These are phyloP conservation scores for Galerucella pusilla DNA, from an alignment of 2,888 invertebrate species.

Conservation along the genomic window DNA sequence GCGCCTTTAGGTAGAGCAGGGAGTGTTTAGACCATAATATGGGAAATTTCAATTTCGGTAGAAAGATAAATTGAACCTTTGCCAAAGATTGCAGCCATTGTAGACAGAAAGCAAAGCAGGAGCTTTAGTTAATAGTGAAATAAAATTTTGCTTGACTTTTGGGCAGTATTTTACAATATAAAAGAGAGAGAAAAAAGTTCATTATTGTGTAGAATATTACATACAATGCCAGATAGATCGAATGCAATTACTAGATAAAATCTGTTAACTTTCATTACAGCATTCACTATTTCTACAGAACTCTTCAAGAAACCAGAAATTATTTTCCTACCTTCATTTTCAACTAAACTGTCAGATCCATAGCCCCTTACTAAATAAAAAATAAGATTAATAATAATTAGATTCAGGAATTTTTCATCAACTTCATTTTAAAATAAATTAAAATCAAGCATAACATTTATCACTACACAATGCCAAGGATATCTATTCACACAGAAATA, in stretches of 20 bases:
- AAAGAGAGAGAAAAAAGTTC: background rate
- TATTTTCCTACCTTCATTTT: constrained; percentile 70
- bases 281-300: constrained; percentile 17
- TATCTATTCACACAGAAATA: constrained; percentile 33
- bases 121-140: too few species aligned
- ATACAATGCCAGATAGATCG: background rate
- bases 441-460: constrained; percentile 35
- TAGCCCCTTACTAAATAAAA: constrained; percentile 66
- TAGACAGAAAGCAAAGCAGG: too few species aligned
- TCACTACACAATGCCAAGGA: constrained; percentile 59
- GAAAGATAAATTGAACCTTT: too few species aligned
- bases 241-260: background rate
- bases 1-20: too few species aligned
- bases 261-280: constrained; percentile 7
- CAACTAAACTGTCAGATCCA: constrained; percentile 68
- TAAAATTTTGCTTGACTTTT: too few species aligned
- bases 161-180: background rate
- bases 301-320: background rate
- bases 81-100: too few species aligned
- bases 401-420: constrained; percentile 11
- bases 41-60: too few species aligned
- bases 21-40: too few species aligned
- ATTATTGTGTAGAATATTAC: background rate
- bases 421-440: constrained; percentile 20
- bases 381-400: constrained; percentile 37